Conservation (phyloP, 1,140 invertebrate species). For the Drosophila takahashii region DNA sequence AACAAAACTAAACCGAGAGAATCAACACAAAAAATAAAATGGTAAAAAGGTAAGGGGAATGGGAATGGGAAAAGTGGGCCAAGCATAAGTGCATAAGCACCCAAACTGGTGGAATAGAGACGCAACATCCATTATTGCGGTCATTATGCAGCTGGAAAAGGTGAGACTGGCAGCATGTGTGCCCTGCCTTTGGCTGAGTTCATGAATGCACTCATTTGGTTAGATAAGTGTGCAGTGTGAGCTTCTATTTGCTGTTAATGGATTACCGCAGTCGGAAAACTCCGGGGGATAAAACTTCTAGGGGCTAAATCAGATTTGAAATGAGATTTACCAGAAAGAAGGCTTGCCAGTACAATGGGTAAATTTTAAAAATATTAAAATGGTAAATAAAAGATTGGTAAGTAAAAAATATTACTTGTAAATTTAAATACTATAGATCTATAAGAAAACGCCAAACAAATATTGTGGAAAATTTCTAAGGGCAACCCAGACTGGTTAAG, state of each 20-base stretch:
- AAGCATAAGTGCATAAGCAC: slow-evolving; percentile 13
- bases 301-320: slow-evolving; percentile 5
- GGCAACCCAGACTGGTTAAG: too few species aligned
- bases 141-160: slow-evolving; percentile 32
- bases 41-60: too few species aligned
- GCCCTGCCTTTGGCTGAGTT: not conserved
- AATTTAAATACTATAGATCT: too few species aligned
- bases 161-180: slow-evolving; percentile 21
- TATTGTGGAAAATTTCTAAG: too few species aligned
- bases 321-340: too few species aligned
- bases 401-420: not conserved
- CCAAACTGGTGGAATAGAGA: slow-evolving; percentile 11
- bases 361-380: not conserved
- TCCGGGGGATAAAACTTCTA: not conserved
- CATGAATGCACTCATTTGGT: slow-evolving; percentile 22
- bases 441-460: too few species aligned
- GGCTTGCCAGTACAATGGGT: not conserved
- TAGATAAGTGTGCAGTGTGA: slow-evolving; percentile 8
- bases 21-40: not conserved
- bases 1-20: slow-evolving; percentile 1
- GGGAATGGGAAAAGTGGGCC: not conserved
- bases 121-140: slow-evolving; percentile 43
- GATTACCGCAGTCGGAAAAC: slow-evolving; percentile 1
- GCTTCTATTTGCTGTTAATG: slow-evolving; percentile 7
- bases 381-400: not conserved